Evolutionary conservation across 1,140 invertebrate species (phyloP).

Genomic region (Macrobrachium nipponense): DNA sequence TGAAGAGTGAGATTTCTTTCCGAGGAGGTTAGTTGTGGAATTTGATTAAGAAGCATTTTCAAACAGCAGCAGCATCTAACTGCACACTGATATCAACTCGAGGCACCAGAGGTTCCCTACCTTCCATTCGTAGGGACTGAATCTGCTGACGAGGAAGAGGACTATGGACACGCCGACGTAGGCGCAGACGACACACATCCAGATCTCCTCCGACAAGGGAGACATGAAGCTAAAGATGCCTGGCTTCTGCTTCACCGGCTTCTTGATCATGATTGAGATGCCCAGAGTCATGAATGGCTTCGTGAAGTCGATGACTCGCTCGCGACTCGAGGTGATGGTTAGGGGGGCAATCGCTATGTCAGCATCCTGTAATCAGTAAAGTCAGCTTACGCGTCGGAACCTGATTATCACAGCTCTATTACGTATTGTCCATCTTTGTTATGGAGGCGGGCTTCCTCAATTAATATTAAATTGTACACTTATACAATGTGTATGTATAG

Average conservation of each 20-base stretch:
- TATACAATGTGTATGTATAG: too few species aligned
- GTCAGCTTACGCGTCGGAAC: neutral
- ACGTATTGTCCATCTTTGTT: too few species aligned
- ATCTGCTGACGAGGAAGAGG: constrained; percentile 92
- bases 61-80: too few species aligned
- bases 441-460: too few species aligned
- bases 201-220: constrained; percentile 96
- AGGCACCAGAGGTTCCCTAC: constrained; percentile 65
- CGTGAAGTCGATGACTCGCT: constrained; percentile 93
- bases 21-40: too few species aligned
- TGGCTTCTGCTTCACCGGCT: constrained; percentile 91
- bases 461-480: too few species aligned
- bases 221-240: constrained; percentile 95
- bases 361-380: constrained; percentile 81
- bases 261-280: constrained; percentile 98
- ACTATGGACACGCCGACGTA: constrained; percentile 97
- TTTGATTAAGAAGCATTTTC: too few species aligned
- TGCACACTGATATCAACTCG: too few species aligned
- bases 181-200: constrained; percentile 96
- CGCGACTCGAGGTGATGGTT: constrained; percentile 93
- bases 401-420: constrained; percentile 18
- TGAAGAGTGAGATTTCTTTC: too few species aligned
- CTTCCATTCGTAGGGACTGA: constrained; percentile 96
- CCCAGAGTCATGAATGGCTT: constrained; percentile 99
- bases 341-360: constrained; percentile 96